phyloP scores from a whole-genome alignment of 2,113 vertebrate species.

The Sapajus apella region DNA sequence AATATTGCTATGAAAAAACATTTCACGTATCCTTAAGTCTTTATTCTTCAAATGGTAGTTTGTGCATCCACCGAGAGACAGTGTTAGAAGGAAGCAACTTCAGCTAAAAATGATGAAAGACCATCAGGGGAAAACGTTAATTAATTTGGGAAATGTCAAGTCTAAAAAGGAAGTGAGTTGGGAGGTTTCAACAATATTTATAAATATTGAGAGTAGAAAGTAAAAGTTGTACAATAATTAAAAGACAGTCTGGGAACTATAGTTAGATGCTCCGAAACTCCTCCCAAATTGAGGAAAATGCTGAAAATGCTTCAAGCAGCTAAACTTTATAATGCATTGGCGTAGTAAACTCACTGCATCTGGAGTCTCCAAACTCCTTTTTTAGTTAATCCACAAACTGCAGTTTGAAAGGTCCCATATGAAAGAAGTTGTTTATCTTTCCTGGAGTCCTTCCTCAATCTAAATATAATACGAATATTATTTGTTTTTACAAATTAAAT shows the following conservation, averaged over 20 bases:
- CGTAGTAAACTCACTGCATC: background rate
- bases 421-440: slow-evolving; percentile 52
- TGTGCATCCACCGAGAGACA: background rate
- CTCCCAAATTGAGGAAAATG: background rate
- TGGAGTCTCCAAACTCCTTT: background rate
- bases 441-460: background rate
- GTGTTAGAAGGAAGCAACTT: background rate
- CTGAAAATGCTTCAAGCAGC: slow-evolving; percentile 33
- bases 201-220: background rate
- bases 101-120: background rate
- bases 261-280: background rate
- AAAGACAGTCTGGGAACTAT: background rate
- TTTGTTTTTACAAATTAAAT: slow-evolving; percentile 59
- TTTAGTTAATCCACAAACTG: background rate
- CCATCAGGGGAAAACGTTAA: background rate
- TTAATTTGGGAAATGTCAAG: background rate
- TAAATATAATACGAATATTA: slow-evolving; percentile 31
- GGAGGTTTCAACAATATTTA: background rate
- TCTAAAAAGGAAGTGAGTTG: background rate
- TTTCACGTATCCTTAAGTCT: background rate
- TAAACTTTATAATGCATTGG: background rate
- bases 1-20: background rate
- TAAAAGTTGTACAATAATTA: background rate
- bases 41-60: background rate
- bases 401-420: slow-evolving; percentile 23